Evolutionary conservation across 1,140 invertebrate species (phyloP), one percentile per base, ranked within the genome.

Genomic region (Drosophila ambigua): DNA sequence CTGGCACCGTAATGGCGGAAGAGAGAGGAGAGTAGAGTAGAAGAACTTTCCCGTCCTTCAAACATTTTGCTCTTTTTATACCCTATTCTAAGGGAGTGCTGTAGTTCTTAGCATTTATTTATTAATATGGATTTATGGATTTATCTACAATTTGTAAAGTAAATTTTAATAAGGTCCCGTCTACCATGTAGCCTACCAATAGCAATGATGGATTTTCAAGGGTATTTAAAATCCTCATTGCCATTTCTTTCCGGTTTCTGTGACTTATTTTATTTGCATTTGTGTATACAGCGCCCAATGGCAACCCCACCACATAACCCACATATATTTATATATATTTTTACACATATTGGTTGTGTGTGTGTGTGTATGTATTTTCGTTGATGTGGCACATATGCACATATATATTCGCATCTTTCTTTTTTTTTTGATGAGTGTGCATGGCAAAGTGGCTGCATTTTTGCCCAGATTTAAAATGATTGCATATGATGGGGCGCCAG

Each of bases 381-480:
- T 71, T 51, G 63, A 39, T 48, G 16, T 49, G 63, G 35, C 11
- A 39, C 16, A 26, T 52, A 45, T 48, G 16, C 3, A 52, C 8
- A 7, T 63, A 20, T 51, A 24, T 41, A 43, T 48, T 63, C 50
- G 54, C 72, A 72, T 72, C 50, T 66, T 77, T n/a, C n/a, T n/a
- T 79, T 78, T 78, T 28, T 79, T 78, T 78, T 81, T 80, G 68
- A 77, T 80, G 79, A 81, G 59, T 43, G 49, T 28, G 72, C 59
- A 63, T 53, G 63, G 61, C 55, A 80, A 79, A 82, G 78, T 81
- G 74, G 53, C 64, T 77, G 79, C 57, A 69, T 65, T 76, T 76
- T 64, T 50, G n/a, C 44, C 58, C 68, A 63, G 65, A 82, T 77
- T 74, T 82, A 69, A 77, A 77, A 77, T 81, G 78, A 81, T 81